Evolutionary conservation across 2,797 vertebrate genomes (phyloP).

Genomic region (Esox masquinongy): DNA sequence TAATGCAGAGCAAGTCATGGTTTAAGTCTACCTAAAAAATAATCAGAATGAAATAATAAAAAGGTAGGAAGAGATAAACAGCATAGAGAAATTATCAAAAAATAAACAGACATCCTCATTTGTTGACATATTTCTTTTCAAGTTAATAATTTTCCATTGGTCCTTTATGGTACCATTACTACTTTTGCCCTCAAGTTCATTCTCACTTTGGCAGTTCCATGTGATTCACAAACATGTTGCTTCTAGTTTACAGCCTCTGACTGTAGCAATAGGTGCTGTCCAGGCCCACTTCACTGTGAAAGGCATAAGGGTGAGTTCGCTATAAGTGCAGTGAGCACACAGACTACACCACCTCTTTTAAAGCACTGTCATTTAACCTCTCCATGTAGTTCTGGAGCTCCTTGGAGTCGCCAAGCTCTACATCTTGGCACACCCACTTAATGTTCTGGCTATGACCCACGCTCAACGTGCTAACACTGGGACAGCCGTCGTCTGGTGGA

Average conservation of each 20-base stretch:
- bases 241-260: slow-evolving; percentile 17
- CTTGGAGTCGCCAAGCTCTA: slow-evolving; percentile 80
- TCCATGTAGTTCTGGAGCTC: slow-evolving; percentile 88
- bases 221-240: slow-evolving; percentile 50
- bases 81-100: slow-evolving; percentile 51
- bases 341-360: slow-evolving; percentile 73
- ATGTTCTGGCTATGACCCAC: slow-evolving; percentile 81
- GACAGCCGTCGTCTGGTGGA: slow-evolving; percentile 79
- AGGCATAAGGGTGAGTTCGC: slow-evolving; percentile 81
- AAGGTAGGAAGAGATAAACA: slow-evolving; percentile 21
- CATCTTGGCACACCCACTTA: slow-evolving; percentile 90
- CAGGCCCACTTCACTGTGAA: slow-evolving; percentile 63
- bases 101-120: slow-evolving; percentile 43
- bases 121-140: slow-evolving; percentile 27
- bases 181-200: slow-evolving; percentile 30
- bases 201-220: slow-evolving; percentile 70
- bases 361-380: slow-evolving; percentile 80
- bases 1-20: slow-evolving; percentile 47
- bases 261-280: slow-evolving; percentile 33
- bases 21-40: slow-evolving; percentile 55
- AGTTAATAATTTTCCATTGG: slow-evolving; percentile 37
- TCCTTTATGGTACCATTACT: slow-evolving; percentile 41
- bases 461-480: slow-evolving; percentile 80
- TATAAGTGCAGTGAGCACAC: slow-evolving; percentile 49
- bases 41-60: slow-evolving; percentile 58